Conservation (phyloP, 1,140 invertebrate genomes). For the Luehdorfia chinensis region DNA sequence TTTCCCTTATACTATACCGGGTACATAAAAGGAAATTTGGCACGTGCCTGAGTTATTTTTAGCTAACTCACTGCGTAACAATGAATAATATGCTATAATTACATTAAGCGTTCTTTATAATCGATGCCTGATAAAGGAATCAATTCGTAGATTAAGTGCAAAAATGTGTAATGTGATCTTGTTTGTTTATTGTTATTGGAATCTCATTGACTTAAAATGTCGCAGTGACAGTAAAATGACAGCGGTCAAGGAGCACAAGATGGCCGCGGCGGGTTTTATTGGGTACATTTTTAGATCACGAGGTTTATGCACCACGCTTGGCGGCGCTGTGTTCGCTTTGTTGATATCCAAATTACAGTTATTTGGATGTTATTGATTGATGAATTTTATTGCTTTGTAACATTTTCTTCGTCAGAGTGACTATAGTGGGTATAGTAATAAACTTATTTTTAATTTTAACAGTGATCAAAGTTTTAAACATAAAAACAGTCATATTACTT, state of each 20-base stretch:
- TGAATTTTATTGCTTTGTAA: neutral
- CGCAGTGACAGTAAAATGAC: slow-evolving; percentile 68
- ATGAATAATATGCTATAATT: neutral
- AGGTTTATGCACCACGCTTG: slow-evolving; percentile 42
- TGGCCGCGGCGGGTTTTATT: slow-evolving; percentile 39
- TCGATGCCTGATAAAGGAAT: neutral
- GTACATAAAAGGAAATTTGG: slow-evolving; percentile 30
- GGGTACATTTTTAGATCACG: slow-evolving; percentile 41
- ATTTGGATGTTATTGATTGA: neutral
- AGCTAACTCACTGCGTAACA: slow-evolving; percentile 28
- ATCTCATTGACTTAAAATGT: slow-evolving; percentile 61
- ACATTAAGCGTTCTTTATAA: neutral
- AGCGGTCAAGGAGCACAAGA: slow-evolving; percentile 55
- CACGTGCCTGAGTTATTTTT: slow-evolving; percentile 68
- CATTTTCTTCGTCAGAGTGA: too few relatives aligned
- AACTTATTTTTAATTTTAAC: too few relatives aligned
- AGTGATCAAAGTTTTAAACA: too few relatives aligned
- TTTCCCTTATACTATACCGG: neutral
- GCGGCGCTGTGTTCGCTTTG: slow-evolving; percentile 45
- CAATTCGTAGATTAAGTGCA: neutral
- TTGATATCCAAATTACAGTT: slow-evolving; percentile 32
- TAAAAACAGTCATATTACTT: too few relatives aligned
- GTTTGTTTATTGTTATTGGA: slow-evolving; percentile 62
- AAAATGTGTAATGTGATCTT: slow-evolving; percentile 15
- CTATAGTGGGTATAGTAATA: too few relatives aligned